Base-by-base conservation (phyloP, 2,888 invertebrate genomes). In the Trimorus sp. region DNA sequence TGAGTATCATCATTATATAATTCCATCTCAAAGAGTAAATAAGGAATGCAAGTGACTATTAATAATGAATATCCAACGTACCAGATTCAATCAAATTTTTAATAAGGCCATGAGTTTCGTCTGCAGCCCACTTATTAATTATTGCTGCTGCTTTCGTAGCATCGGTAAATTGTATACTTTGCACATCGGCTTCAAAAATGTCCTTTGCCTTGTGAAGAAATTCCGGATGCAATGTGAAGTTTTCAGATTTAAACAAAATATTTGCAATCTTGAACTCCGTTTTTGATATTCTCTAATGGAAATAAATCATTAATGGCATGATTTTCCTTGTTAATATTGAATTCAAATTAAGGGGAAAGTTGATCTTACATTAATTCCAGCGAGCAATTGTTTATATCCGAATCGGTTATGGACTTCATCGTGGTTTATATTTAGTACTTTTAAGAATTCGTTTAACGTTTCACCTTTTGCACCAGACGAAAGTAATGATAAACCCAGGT, bases 121-220 rank as follows among this genome's bases (percentile, higher is more conserved):
- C 16, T 53, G 9, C n/a, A 4, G 26, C 53, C 53, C 53, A 53
- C 7, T 53, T 16, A 15, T 53, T 53, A 16, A 53, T 53, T 53
- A 53, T 53, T 53, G 7, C 7, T 16, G 53, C 53, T 15, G 53
- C 15, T 53, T 53, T 16, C 6, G 9, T n/a, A 9, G 16, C 16
- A n/a, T 53, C 26, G 16, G 53, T 15, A 53, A 53, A 53, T 9
- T 53, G 15, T 2, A 16, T 2, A 15, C 16, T 16, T 15, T 26
- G 16, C 15, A 53, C 53, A 12, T 53, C 53, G 7, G 16, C 15
- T 53, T 53, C n/a, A 53, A 53, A 53, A 15, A 7, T 9, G 7
- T 9, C 9, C 7, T 53, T 53, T n/a, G 16, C 9, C 15, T 7
- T 15, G 4, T 26, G 26, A 26, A 53, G 15, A 7, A 53, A 53